Conservation (phyloP, 2,888 invertebrate species). For the Andrena flavipes region DNA sequence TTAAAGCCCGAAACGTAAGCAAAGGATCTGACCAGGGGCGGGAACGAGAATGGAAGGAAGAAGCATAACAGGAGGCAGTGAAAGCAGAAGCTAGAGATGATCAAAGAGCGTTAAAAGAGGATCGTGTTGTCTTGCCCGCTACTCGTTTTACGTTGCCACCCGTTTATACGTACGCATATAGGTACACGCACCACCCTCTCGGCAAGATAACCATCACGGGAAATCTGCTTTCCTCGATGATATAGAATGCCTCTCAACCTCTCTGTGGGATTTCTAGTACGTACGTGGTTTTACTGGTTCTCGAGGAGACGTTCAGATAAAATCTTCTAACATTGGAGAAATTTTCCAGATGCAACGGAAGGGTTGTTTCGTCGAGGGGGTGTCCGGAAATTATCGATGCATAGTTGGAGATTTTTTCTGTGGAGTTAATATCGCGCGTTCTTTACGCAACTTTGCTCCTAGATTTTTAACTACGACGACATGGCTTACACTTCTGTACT, state of each 20-base stretch:
- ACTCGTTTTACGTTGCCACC: conserved; percentile 68
- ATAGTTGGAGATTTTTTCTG: no score
- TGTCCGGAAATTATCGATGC: no score
- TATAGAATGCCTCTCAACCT: neutral
- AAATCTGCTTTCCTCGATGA: conserved; percentile 22
- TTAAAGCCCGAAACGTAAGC: conserved; percentile 59
- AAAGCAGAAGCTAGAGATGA: conserved; percentile 71
- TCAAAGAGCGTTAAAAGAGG: conserved; percentile 75
- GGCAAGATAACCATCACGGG: conserved; percentile 11
- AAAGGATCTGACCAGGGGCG: conserved; percentile 35
- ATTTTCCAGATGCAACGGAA: no score
- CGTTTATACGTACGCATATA: conserved; percentile 1
- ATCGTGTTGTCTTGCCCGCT: conserved; percentile 67
- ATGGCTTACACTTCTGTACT: no score
- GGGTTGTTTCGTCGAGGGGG: no score
- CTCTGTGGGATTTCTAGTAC: neutral
- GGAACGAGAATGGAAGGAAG: conserved; percentile 25
- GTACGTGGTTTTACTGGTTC: neutral
- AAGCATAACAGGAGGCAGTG: conserved; percentile 64
- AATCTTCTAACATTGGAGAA: neutral
- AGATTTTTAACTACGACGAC: no score
- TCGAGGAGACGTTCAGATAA: neutral
- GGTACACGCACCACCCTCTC: neutral
- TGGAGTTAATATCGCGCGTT: no score
- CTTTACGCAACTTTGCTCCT: no score